A percentile compares a stretch with the other conserved stretches of the same genome.
Evolutionary conservation across 2,113 vertebrate species (phyloP).

Genomic region (Asarcornis scutulata): DNA sequence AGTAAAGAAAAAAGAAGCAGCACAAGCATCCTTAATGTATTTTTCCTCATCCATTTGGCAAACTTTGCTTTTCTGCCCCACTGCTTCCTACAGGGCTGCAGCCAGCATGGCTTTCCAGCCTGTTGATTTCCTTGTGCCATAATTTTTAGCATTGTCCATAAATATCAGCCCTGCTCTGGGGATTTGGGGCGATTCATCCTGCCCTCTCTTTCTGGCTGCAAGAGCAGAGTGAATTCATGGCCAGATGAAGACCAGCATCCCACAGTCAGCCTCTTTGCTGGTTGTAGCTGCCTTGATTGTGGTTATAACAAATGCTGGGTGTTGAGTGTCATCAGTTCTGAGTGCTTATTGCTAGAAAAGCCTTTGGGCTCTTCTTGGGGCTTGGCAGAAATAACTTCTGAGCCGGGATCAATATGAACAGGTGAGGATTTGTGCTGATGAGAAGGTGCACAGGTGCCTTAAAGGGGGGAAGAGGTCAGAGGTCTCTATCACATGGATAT

Average conservation of each 20-base stretch:
- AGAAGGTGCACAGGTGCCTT: not conserved
- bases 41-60: slow-evolving; percentile 37
- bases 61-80: not conserved
- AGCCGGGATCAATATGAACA: not conserved
- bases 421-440: not conserved
- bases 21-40: not conserved
- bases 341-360: not conserved
- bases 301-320: not conserved
- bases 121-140: slow-evolving; percentile 43
- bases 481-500: not conserved
- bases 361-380: not conserved
- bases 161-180: slow-evolving; percentile 32
- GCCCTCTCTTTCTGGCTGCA: not conserved
- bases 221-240: not conserved
- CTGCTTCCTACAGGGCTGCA: not conserved
- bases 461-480: not conserved
- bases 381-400: not conserved
- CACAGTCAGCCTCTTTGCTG: not conserved
- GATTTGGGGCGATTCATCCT: not conserved
- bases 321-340: not conserved
- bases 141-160: not conserved
- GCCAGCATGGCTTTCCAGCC: not conserved
- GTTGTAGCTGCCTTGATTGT: not conserved
- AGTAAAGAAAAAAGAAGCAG: not conserved
- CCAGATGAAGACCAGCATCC: not conserved